Percentiles rank a stretch among this genome's conserved stretches.
These are phyloP conservation scores for Rhea pennata DNA, from an alignment of 2,113 vertebrate species.

Conservation along the genomic window DNA sequence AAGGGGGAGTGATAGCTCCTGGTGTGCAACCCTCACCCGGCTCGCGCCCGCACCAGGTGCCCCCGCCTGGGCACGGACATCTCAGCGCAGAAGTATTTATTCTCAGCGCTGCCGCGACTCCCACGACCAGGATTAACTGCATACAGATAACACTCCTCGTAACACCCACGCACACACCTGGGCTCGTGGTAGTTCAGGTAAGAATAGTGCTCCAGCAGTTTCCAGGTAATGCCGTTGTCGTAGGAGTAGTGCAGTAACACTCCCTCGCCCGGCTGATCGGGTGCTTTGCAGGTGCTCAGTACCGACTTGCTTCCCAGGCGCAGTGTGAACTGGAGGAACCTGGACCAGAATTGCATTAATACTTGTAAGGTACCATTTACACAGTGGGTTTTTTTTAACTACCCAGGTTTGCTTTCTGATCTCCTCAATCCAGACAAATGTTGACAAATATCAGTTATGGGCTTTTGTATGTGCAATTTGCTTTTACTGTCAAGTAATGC, in stretches of 20 bases:
- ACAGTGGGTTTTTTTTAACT: neutral
- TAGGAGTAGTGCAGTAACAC: slow-evolving; percentile 95
- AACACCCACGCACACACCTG: slow-evolving; percentile 76
- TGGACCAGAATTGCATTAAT: slow-evolving; percentile 57
- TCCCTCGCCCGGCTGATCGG: slow-evolving; percentile 94
- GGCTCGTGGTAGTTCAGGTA: slow-evolving; percentile 97
- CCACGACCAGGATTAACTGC: neutral
- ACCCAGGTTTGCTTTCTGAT: neutral
- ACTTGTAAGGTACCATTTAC: neutral
- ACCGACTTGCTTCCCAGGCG: slow-evolving; percentile 94
- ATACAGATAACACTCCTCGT: neutral
- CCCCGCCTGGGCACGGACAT: neutral
- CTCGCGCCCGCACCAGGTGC: neutral
- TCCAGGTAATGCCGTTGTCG: slow-evolving; percentile 98
- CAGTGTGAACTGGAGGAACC: slow-evolving; percentile 96
- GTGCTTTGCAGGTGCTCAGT: slow-evolving; percentile 93
- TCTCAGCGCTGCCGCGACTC: neutral
- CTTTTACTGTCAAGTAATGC: slow-evolving; percentile 49
- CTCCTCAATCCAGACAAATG: slow-evolving; percentile 45
- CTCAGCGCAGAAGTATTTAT: neutral
- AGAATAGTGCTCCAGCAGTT: slow-evolving; percentile 92
- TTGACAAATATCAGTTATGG: slow-evolving; percentile 18
- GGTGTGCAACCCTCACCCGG: neutral
- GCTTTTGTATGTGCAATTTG: neutral
- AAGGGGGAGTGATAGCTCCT: neutral